phyloP scores from a whole-genome alignment of 2,888 invertebrate genomes.

The Catocala fraxini region DNA sequence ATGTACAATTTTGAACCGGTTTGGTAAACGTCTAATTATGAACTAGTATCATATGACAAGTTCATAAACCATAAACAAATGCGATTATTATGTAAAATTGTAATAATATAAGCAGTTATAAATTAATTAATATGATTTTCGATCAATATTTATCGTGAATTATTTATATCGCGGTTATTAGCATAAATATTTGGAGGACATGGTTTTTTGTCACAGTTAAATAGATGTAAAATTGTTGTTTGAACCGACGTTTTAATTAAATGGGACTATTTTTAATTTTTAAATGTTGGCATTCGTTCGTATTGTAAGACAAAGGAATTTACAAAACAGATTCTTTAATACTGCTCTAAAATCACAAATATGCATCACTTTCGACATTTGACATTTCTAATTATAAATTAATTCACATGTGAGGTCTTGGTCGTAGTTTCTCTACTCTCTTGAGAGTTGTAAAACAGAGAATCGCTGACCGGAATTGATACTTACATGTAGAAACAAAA shows the following conservation, averaged over 20 bases:
- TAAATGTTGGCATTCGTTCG: slow-evolving; percentile 36
- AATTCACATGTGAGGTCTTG: slow-evolving; percentile 40
- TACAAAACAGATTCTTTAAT: slow-evolving; percentile 51
- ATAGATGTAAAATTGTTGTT: slow-evolving; percentile 20
- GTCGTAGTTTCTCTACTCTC: slow-evolving; percentile 2
- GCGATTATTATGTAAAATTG: slow-evolving; percentile 44
- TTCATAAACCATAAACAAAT: slow-evolving; percentile 42
- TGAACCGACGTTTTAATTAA: slow-evolving; percentile 40
- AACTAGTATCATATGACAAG: slow-evolving; percentile 28
- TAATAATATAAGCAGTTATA: slow-evolving; percentile 24
- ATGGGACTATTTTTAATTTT: slow-evolving; percentile 28
- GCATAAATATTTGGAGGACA: slow-evolving; percentile 17
- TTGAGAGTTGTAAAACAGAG: not conserved
- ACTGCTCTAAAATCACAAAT: slow-evolving; percentile 46
- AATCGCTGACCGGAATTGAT: too few species aligned
- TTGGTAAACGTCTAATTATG: slow-evolving; percentile 33
- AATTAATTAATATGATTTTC: slow-evolving; percentile 22
- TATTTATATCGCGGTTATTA: slow-evolving; percentile 19
- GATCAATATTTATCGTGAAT: slow-evolving; percentile 17
- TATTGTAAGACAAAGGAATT: slow-evolving; percentile 52
- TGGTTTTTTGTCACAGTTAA: slow-evolving; percentile 10
- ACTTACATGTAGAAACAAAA: too few species aligned
- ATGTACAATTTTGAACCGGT: slow-evolving; percentile 29
- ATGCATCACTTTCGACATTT: slow-evolving; percentile 40
- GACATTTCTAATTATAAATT: slow-evolving; percentile 21